These are phyloP conservation scores for Phalacrocorax aristotelis DNA, from an alignment of 2,113 vertebrate species.

Conservation along the genomic window DNA sequence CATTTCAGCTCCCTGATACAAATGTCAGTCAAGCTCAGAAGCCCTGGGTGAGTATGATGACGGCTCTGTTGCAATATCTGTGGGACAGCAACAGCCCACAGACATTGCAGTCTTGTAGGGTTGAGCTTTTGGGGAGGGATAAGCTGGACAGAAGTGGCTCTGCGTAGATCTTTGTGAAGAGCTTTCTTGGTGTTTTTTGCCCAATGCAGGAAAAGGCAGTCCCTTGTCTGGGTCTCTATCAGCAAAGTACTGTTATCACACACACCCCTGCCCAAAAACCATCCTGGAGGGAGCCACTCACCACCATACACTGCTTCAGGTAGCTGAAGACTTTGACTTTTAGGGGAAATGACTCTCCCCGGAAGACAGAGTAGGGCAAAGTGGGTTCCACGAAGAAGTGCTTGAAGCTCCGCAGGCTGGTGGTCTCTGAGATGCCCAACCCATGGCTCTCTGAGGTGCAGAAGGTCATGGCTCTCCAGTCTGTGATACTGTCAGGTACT, in stretches of 20 bases:
- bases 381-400: constrained; percentile 88
- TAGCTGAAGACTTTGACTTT: constrained; percentile 87
- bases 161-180: not conserved
- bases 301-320: constrained; percentile 81
- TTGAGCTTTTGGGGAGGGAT: not conserved
- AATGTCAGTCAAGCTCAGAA: not conserved
- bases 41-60: not conserved
- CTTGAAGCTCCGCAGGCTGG: constrained; percentile 80
- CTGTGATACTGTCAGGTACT: constrained; percentile 87
- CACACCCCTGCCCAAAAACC: not conserved
- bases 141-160: not conserved
- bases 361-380: constrained; percentile 86
- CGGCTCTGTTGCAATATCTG: not conserved
- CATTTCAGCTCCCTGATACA: not conserved
- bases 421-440: constrained; percentile 80
- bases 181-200: not conserved
- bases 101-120: not conserved
- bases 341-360: constrained; percentile 84
- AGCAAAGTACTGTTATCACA: not conserved
- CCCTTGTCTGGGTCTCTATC: not conserved
- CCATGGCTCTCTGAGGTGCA: constrained; percentile 79
- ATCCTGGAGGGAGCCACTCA: constrained; percentile 52
- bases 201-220: not conserved
- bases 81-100: not conserved
- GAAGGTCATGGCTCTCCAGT: constrained; percentile 85